phyloP scores from a whole-genome alignment of 1,140 invertebrate genomes.

The Colletes latitarsis region DNA sequence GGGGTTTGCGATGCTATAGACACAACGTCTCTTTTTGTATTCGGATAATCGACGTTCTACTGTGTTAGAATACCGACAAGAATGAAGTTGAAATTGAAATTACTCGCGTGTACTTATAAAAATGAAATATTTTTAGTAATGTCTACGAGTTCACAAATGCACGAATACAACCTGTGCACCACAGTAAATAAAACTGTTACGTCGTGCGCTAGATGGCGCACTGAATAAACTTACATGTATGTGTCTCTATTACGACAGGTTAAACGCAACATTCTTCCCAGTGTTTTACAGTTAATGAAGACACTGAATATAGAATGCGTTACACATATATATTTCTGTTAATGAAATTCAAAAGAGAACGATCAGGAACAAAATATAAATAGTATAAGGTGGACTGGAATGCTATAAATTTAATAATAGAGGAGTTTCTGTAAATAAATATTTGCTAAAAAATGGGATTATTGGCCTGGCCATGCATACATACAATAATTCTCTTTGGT shows the following conservation, averaged over 20 bases:
- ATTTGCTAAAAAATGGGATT: constrained; percentile 32
- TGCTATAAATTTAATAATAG: constrained; percentile 39
- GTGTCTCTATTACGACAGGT: constrained; percentile 10
- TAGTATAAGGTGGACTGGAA: constrained; percentile 24
- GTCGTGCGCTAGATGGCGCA: neutral
- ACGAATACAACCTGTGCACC: constrained; percentile 44
- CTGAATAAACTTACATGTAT: constrained; percentile 36
- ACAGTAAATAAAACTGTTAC: constrained; percentile 19
- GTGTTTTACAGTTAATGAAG: constrained; percentile 36
- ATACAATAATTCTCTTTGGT: constrained; percentile 42
- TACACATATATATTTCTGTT: constrained; percentile 35
- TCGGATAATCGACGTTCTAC: no score
- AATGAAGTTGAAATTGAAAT: constrained; percentile 25
- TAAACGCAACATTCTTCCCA: constrained; percentile 40
- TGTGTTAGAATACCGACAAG: constrained; percentile 7
- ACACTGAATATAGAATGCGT: constrained; percentile 32
- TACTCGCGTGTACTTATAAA: constrained; percentile 4
- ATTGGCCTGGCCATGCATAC: constrained; percentile 34
- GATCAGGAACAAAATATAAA: constrained; percentile 29
- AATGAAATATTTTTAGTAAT: constrained; percentile 4
- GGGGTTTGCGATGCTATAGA: no score
- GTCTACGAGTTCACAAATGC: constrained; percentile 45
- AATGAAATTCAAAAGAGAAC: constrained; percentile 28
- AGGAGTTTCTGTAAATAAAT: constrained; percentile 29
- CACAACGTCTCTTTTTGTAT: no score